Percentiles rank a stretch among this genome's conserved stretches.
These are phyloP conservation scores for Notolepis coatsorum DNA, from an alignment of 2,797 vertebrate species.

Conservation along the genomic window DNA sequence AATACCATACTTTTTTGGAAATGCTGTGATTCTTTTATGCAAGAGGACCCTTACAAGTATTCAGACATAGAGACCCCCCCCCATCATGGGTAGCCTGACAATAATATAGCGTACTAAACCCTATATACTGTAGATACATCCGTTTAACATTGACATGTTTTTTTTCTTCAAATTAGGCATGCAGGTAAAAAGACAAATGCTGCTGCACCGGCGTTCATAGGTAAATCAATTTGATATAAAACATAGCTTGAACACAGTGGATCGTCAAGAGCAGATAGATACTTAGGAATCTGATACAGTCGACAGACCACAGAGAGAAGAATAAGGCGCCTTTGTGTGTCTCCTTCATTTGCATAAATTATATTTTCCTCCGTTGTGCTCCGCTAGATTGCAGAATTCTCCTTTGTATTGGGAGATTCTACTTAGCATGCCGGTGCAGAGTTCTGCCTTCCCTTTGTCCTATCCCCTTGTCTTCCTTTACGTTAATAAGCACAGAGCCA, in stretches of 20 bases:
- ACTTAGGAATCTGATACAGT: constrained; percentile 72
- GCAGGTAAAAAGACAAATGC: constrained; percentile 19
- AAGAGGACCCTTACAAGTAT: too few relatives aligned
- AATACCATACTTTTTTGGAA: too few relatives aligned
- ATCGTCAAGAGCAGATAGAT: constrained; percentile 65
- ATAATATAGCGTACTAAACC: constrained; percentile 2
- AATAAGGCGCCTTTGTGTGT: constrained; percentile 73
- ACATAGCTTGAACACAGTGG: constrained; percentile 50
- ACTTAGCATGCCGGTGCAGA: constrained; percentile 67
- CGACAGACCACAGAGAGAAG: constrained; percentile 69
- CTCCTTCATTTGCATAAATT: constrained; percentile 83
- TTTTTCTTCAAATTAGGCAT: constrained; percentile 25
- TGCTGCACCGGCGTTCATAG: constrained; percentile 4
- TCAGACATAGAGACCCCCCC: neutral
- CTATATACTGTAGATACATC: neutral
- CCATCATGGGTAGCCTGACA: neutral
- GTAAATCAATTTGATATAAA: constrained; percentile 49
- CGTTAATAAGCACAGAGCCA: constrained; percentile 59
- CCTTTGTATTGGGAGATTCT: constrained; percentile 74
- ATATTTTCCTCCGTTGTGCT: constrained; percentile 77
- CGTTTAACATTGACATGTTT: constrained; percentile 22
- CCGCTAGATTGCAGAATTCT: constrained; percentile 75
- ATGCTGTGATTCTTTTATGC: too few relatives aligned
- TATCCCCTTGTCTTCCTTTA: constrained; percentile 67
- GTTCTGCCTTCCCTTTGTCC: constrained; percentile 70